Conservation (phyloP, 1,140 invertebrate genomes). For the Gonioctena quinquepunctata region DNA sequence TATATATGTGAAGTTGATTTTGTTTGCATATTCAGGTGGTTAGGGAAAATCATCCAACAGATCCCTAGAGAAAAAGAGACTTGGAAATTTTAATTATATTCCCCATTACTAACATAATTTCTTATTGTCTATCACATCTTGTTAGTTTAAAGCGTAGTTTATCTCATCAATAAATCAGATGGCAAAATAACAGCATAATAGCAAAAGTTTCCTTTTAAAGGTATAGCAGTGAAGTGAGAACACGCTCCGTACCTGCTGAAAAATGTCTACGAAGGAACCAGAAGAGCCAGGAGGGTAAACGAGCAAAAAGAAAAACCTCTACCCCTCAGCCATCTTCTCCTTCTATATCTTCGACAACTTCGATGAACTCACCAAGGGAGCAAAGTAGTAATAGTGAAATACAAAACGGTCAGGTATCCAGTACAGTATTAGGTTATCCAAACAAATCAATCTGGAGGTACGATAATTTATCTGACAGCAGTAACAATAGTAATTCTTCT, state of each 20-base stretch:
- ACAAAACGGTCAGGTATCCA: conserved; percentile 35
- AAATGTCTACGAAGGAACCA: conserved; percentile 23
- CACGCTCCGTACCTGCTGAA: conserved; percentile 28
- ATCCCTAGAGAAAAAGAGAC: no score
- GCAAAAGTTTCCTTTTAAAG: conserved; percentile 30
- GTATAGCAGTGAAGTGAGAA: conserved; percentile 34
- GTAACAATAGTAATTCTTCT: conserved; percentile 7
- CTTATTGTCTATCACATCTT: no score
- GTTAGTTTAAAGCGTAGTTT: no score
- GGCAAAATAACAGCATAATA: no score
- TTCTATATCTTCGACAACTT: conserved; percentile 12
- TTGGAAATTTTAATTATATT: no score
- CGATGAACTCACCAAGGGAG: not conserved
- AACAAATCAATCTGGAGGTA: conserved; percentile 29
- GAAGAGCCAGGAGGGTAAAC: conserved; percentile 26
- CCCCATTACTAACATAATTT: no score
- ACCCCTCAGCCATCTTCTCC: conserved; percentile 19
- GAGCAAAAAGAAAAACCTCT: conserved; percentile 18
- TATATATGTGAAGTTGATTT: no score
- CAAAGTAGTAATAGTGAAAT: conserved; percentile 22
- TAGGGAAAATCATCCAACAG: no score
- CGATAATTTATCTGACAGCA: conserved; percentile 32
- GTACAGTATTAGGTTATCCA: conserved; percentile 37
- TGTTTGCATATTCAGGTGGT: no score
- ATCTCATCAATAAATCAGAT: no score